Evolutionary conservation across 2,888 invertebrate genomes (phyloP), one percentile per base, ranked within the genome.

Genomic region (Epirrita christyi): DNA sequence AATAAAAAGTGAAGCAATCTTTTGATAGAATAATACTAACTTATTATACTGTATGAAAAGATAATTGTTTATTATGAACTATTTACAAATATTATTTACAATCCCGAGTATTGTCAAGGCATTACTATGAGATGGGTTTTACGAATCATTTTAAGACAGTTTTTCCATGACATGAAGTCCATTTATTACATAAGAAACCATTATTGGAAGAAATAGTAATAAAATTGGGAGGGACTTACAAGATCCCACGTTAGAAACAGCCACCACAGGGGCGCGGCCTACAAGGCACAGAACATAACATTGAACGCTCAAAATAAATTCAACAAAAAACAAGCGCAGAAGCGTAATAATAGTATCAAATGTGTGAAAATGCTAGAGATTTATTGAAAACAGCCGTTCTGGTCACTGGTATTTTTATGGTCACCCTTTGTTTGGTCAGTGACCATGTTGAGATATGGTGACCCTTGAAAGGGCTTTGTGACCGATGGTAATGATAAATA

Each of bases 171-270:
- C 21, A 3, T 21, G 21, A 4, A 21, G 21, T 21, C 2, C 21
- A 21, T 21, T 21, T 21, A 21, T 21, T 21, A 21, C 21, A 21
- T 21, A 21, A 21, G 21, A 21, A 21, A 21, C 4, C 21, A 21
- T 21, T 21, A 21, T 21, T 21, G 40, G 58, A 63, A 66, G 13
- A 70, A 71, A 71, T 68, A 80, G 75, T 71, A 76, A 76, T 74
- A 75, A 77, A 75, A 71, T 72, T 61, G 58, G 62, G 38, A 75
- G 91, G 89, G 83, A 92, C 92, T 92, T 90, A 92, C 91, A 74
- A 91, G 81, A 86, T 91, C 91, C 92, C 92, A 92, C 73, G 92
- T 90, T 78, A 92, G 92, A 85, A 92, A 88, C 92, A 88, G 91
- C 92, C 90, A 92, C 87, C 89, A 92, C 89, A 92, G 85, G 86